A percentile compares a stretch with the other conserved stretches of the same genome.
phyloP scores from a whole-genome alignment of 2,888 invertebrate species.

The Standfussiana lucernea region DNA sequence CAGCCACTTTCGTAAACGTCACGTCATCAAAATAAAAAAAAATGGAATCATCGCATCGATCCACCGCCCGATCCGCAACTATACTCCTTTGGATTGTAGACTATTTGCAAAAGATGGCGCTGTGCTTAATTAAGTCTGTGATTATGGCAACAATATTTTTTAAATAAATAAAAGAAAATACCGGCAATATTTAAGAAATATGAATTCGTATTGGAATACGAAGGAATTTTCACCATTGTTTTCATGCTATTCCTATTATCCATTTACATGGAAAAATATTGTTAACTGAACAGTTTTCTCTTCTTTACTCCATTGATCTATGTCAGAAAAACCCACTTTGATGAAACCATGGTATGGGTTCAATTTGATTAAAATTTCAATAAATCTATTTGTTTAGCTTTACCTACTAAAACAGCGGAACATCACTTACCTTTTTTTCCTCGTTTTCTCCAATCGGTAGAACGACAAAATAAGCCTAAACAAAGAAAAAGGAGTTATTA shows the following conservation, averaged over 20 bases:
- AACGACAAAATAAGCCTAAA: constrained; percentile 71
- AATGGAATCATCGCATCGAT: constrained; percentile 71
- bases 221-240: constrained; percentile 64
- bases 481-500: constrained; percentile 16
- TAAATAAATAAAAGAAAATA: not conserved
- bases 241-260: not conserved
- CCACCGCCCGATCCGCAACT: constrained; percentile 60
- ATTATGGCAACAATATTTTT: constrained; percentile 5
- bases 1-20: constrained; percentile 83
- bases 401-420: not conserved
- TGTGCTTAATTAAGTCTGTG: constrained; percentile 44
- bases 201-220: not conserved
- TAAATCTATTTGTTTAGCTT: not conserved
- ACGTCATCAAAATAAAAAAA: constrained; percentile 87
- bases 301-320: not conserved
- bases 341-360: not conserved
- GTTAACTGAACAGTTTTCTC: not conserved
- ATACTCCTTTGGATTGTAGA: constrained; percentile 51
- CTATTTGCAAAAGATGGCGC: constrained; percentile 77
- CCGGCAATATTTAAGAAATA: not conserved
- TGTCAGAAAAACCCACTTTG: not conserved
- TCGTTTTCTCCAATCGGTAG: constrained; percentile 76
- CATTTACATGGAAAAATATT: not conserved
- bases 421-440: constrained; percentile 77
- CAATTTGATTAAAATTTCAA: not conserved